phyloP scores from a whole-genome alignment of 2,113 vertebrate species.

The Brachypodius melanocephalos region DNA sequence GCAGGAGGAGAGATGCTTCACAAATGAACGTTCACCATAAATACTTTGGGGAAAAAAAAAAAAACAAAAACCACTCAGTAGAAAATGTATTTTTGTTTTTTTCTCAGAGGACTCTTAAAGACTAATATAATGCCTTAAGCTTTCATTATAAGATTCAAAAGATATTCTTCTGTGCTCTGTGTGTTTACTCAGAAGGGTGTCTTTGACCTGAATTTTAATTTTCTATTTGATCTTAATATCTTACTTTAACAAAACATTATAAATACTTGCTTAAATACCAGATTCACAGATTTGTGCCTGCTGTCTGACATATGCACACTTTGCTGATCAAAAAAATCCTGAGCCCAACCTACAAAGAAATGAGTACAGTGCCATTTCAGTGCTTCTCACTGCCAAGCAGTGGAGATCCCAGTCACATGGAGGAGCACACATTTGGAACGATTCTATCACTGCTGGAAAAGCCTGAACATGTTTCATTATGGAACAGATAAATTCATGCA shows the following conservation, averaged over 20 bases:
- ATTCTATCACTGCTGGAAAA: neutral
- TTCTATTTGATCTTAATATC: neutral
- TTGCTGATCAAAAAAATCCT: neutral
- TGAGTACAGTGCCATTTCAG: neutral
- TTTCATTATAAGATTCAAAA: neutral
- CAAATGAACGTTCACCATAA: neutral
- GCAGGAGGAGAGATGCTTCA: constrained; percentile 40
- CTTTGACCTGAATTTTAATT: constrained; percentile 15
- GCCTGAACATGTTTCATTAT: neutral
- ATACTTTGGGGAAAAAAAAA: neutral
- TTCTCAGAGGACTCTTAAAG: neutral
- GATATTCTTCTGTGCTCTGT: neutral
- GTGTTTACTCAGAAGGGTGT: neutral
- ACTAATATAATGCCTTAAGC: neutral
- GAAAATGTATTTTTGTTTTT: neutral
- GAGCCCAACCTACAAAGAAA: neutral
- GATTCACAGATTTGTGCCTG: constrained; percentile 6
- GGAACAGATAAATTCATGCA: neutral
- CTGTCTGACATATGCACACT: neutral
- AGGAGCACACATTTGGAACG: neutral
- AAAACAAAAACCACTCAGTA: neutral
- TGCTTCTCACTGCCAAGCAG: constrained; percentile 7
- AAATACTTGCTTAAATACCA: neutral
- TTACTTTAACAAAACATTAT: neutral
- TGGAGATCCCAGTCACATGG: neutral